phyloP scores from a whole-genome alignment of 2,113 vertebrate species.

The Pseudorectes ferrugineus region DNA sequence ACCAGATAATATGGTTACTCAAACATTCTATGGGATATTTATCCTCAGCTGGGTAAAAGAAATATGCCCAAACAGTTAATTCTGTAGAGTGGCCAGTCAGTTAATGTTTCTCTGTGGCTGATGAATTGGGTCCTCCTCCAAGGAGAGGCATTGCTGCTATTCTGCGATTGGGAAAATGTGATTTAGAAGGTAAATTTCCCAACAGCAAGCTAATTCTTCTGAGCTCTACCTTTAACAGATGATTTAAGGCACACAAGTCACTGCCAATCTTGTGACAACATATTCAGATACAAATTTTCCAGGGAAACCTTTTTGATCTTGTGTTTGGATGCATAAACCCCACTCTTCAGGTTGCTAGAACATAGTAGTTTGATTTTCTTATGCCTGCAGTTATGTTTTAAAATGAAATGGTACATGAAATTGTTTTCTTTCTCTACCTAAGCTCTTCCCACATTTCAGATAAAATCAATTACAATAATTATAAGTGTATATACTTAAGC shows the following conservation, averaged over 20 bases:
- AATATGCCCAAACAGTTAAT: not conserved
- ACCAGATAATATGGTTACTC: not conserved
- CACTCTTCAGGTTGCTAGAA: not conserved
- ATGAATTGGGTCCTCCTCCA: not conserved
- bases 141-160: not conserved
- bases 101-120: not conserved
- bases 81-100: not conserved
- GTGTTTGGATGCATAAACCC: not conserved
- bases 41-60: not conserved
- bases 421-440: not conserved
- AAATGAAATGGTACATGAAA: not conserved
- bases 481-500: not conserved
- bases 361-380: not conserved
- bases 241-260: not conserved
- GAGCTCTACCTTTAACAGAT: not conserved
- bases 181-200: not conserved
- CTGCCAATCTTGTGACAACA: not conserved
- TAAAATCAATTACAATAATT: conserved; percentile 1
- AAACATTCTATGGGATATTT: not conserved
- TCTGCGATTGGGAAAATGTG: not conserved
- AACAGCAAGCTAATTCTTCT: not conserved
- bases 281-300: not conserved
- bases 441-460: not conserved
- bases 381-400: not conserved
- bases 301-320: not conserved